Percentiles rank a stretch among this genome's conserved stretches.
phyloP scores from a whole-genome alignment of 2,113 vertebrate genomes.

The Brachyhypopomus gauderio region DNA sequence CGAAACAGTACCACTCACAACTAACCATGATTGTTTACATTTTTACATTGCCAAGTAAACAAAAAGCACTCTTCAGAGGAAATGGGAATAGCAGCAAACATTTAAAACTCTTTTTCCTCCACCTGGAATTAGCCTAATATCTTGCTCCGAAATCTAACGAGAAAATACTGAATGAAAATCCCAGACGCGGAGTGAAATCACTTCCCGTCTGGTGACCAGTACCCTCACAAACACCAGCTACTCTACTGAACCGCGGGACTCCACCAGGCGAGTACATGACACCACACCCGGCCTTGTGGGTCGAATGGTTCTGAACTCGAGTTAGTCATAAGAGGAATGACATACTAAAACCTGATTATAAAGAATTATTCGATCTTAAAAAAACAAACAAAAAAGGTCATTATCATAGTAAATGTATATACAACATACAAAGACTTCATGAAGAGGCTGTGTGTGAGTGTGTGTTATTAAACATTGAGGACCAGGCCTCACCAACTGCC shows the following conservation, averaged over 20 bases:
- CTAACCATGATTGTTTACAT: conserved; percentile 12
- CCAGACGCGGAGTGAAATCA: conserved; percentile 21
- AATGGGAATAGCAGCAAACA: conserved; percentile 54
- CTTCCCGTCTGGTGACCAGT: neutral
- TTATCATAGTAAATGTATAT: conserved; percentile 9
- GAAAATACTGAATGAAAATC: conserved; percentile 4
- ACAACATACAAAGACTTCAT: neutral
- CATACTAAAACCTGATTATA: conserved; percentile 6
- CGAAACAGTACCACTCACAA: conserved; percentile 38
- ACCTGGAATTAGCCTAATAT: neutral
- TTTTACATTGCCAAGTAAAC: conserved; percentile 19
- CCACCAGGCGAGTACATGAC: too few relatives aligned
- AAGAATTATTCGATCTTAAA: neutral
- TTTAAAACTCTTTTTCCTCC: conserved; percentile 45
- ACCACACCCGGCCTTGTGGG: too few relatives aligned
- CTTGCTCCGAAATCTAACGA: conserved; percentile 23
- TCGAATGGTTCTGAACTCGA: neutral
- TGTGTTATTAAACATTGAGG: neutral
- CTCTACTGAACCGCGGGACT: neutral
- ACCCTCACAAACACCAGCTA: conserved; percentile 18
- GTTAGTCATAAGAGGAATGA: neutral
- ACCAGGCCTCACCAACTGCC: neutral
- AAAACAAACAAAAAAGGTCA: neutral
- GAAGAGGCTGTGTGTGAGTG: neutral
- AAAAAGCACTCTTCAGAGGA: conserved; percentile 3